phyloP scores from a whole-genome alignment of 2,113 vertebrate species.

The Poeciliopsis turrubarensis region DNA sequence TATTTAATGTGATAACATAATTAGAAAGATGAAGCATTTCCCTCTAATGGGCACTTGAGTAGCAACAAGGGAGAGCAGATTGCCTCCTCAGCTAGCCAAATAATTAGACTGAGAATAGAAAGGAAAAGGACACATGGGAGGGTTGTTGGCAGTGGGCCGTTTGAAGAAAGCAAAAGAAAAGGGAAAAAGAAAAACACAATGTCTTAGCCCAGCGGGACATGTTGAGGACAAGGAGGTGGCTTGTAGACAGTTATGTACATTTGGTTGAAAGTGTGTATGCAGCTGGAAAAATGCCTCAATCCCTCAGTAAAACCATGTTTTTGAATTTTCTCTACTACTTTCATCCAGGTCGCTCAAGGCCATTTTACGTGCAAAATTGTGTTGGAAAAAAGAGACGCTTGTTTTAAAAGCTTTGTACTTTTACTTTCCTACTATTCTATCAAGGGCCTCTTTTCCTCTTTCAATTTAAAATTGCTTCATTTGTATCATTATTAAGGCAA shows the following conservation, averaged over 20 bases:
- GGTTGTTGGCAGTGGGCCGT: constrained; percentile 2
- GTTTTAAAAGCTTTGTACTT: constrained; percentile 24
- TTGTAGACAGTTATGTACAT: constrained; percentile 56
- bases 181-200: neutral
- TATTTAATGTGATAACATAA: constrained; percentile 76
- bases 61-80: constrained; percentile 74
- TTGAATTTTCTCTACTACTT: constrained; percentile 12
- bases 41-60: constrained; percentile 75
- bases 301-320: constrained; percentile 21
- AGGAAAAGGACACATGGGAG: constrained; percentile 35
- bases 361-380: neutral
- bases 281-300: constrained; percentile 9
- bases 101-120: constrained; percentile 67
- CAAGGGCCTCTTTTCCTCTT: constrained; percentile 26
- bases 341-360: constrained; percentile 34
- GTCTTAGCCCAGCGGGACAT: constrained; percentile 39
- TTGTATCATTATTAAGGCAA: constrained; percentile 52
- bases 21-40: constrained; percentile 75
- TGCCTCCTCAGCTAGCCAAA: constrained; percentile 56
- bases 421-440: neutral
- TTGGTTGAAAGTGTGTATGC: constrained; percentile 12
- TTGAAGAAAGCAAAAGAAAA: constrained; percentile 36
- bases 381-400: neutral
- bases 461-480: constrained; percentile 53
- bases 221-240: constrained; percentile 56